A percentile compares a stretch with the other conserved stretches of the same genome.
These are phyloP conservation scores for Rhizoglyphus robini DNA, from an alignment of 1,140 invertebrate genomes.

Conservation along the genomic window DNA sequence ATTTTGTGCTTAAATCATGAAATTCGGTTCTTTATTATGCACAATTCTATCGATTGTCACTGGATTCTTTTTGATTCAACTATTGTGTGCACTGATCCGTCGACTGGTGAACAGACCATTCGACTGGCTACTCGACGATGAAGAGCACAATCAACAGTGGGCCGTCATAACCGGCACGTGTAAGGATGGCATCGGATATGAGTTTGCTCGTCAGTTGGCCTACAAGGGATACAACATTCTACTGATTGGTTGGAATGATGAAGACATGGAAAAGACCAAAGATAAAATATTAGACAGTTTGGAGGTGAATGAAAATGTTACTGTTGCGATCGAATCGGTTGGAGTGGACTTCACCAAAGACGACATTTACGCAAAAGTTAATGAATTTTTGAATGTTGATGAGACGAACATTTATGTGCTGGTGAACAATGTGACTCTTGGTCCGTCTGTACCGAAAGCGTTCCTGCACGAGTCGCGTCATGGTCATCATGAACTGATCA, in stretches of 20 bases:
- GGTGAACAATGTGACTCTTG: slow-evolving; percentile 22
- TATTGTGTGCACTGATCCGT: too few relatives aligned
- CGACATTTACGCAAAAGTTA: slow-evolving; percentile 16
- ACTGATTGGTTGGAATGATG: slow-evolving; percentile 65
- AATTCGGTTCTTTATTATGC: too few relatives aligned
- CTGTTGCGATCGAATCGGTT: slow-evolving; percentile 5
- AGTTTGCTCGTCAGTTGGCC: slow-evolving; percentile 66
- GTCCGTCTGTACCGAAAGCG: slow-evolving; percentile 35
- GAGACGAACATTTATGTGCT: slow-evolving; percentile 11
- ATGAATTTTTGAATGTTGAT: not conserved
- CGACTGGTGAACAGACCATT: too few relatives aligned
- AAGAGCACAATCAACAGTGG: too few relatives aligned
- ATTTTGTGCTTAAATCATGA: too few relatives aligned
- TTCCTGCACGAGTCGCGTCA: slow-evolving; percentile 43
- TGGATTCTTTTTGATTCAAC: too few relatives aligned
- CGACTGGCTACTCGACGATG: too few relatives aligned
- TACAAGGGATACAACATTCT: slow-evolving; percentile 65
- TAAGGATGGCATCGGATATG: slow-evolving; percentile 81
- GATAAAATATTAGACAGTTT: slow-evolving; percentile 53
- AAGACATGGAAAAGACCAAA: slow-evolving; percentile 63
- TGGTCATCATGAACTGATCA: slow-evolving; percentile 34
- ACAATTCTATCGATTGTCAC: too few relatives aligned
- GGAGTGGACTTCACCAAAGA: slow-evolving; percentile 19
- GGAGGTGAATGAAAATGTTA: too few relatives aligned
- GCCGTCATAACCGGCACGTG: slow-evolving; percentile 68